A percentile compares a stretch with the other conserved stretches of the same genome.
phyloP scores from a whole-genome alignment of 2,797 vertebrate species.

The Enteromius afrohamiltoni region DNA sequence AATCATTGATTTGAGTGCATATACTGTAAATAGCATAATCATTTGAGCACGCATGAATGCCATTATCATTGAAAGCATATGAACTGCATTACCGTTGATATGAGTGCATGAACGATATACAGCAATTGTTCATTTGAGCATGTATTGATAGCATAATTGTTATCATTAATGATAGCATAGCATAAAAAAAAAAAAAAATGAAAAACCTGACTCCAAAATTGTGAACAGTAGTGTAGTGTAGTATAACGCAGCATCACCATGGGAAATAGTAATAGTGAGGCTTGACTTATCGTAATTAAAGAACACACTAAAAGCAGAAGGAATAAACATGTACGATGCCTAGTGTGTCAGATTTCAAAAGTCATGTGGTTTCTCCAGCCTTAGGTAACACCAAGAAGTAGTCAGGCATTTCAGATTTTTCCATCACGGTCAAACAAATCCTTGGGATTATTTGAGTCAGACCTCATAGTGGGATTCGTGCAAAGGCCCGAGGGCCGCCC shows the following conservation, averaged over 20 bases:
- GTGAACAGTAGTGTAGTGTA: not conserved
- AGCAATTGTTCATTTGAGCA: too few relatives aligned
- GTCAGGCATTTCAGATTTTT: not conserved
- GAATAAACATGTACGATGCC: not conserved
- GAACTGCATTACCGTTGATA: too few relatives aligned
- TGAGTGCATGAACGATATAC: too few relatives aligned
- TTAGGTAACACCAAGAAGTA: too few relatives aligned
- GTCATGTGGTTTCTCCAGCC: not conserved
- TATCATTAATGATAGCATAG: too few relatives aligned
- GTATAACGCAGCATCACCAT: not conserved
- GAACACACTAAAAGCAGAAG: not conserved
- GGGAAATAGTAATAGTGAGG: not conserved
- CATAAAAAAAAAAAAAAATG: not conserved
- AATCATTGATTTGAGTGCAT: too few relatives aligned
- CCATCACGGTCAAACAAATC: not conserved
- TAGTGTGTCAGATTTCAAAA: not conserved
- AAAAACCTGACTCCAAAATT: not conserved
- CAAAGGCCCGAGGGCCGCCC: conserved; percentile 56
- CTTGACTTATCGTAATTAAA: not conserved
- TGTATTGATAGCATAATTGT: too few relatives aligned
- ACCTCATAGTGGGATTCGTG: not conserved
- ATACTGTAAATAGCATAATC: too few relatives aligned
- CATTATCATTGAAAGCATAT: too few relatives aligned
- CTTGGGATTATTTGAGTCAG: not conserved
- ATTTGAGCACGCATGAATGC: too few relatives aligned